Evolutionary conservation across 2,888 invertebrate species (phyloP).

Genomic region (Agrochola macilenta): DNA sequence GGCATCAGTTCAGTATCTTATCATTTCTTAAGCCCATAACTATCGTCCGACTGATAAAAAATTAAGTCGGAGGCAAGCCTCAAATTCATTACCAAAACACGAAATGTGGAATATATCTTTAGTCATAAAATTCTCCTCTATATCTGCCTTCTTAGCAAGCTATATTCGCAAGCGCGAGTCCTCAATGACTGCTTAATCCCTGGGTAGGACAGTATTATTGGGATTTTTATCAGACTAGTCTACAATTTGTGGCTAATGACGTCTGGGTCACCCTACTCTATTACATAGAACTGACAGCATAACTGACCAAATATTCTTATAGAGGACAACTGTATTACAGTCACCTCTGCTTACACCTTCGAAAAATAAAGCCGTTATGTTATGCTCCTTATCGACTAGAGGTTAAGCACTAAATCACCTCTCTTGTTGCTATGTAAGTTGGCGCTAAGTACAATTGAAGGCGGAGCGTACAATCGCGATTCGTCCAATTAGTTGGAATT

Average conservation of each 20-base stretch:
- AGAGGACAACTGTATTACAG: not conserved
- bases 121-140: not conserved
- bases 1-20: conserved; percentile 40
- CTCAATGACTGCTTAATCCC: not conserved
- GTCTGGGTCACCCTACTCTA: not conserved
- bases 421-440: conserved; percentile 1
- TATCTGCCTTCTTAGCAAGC: too few relatives aligned
- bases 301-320: not conserved
- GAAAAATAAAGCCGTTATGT: not conserved
- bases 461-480: not conserved
- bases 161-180: not conserved
- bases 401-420: not conserved
- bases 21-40: conserved; percentile 11
- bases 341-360: not conserved
- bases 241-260: not conserved
- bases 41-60: conserved; percentile 33
- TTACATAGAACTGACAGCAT: not conserved
- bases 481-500: not conserved
- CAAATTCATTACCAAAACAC: not conserved
- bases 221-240: not conserved
- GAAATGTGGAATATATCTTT: not conserved
- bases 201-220: not conserved
- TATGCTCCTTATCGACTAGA: not conserved
- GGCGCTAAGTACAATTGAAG: not conserved
- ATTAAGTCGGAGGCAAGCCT: not conserved